Evolutionary conservation across 2,113 vertebrate genomes (phyloP), one percentile per base, ranked within the genome.

Genomic region (Pluvialis apricaria): DNA sequence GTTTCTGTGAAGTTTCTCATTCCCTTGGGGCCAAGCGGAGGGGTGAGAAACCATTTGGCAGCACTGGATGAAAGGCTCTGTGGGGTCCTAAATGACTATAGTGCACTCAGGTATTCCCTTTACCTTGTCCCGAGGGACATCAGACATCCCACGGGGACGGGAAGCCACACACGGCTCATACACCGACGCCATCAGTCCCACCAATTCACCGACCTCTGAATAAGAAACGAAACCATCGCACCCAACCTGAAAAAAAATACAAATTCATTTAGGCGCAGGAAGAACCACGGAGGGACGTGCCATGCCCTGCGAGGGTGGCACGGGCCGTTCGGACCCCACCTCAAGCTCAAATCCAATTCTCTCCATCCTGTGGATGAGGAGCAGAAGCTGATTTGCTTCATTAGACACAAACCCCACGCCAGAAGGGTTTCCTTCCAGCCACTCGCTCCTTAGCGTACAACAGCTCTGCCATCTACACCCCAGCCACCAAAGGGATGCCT

Each of bases 71-170:
- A 40, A 77, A 61, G 0, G 2, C 34, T 69, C 45, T 16, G 19
- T 20, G 9, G 61, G 19, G 12, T 29, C 62, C 80, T n/a, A 38
- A 44, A 13, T 1, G 29, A 31, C 29, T 4, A 9, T 1, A 25
- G 73, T 2, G 9, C 9, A 15, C 44, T 14, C 28, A 16, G 38
- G 9, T 17, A 18, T 3, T 13, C 26, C 69, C 28, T 29, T 6
- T 4, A 9, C 42, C 64, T 22, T 2, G 21, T 64, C 54, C 75
- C 4, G 0, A 73, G 54, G 21, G 38, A 40, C 8, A 3, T 4
- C 38, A 17, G 13, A 5, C 51, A 22, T 12, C 36, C 65, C 16
- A 0, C 0, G 2, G 25, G 54, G 17, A 38, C 3, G 7, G 28
- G 44, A 64, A 29, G 52, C 10, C 69, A 42, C 51, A 8, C 15